A percentile compares a stretch with the other conserved stretches of the same genome.
Conservation (phyloP, 1,140 invertebrate species). For the Pseudoatta argentina region DNA sequence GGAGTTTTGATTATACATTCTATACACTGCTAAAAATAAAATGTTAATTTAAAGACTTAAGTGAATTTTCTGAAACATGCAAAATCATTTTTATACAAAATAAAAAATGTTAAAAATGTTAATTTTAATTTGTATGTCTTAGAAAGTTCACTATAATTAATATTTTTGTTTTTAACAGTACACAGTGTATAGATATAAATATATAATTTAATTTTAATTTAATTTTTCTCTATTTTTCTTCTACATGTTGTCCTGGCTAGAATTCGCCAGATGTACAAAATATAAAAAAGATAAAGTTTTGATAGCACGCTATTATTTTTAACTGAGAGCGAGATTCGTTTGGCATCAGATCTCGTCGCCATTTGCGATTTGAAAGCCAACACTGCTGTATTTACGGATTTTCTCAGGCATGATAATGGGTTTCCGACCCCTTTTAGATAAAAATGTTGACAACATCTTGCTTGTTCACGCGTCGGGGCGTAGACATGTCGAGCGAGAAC, state of each 20-base stretch:
- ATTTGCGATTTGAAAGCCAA: constrained; percentile 38
- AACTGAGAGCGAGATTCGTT: neutral
- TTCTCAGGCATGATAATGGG: constrained; percentile 75
- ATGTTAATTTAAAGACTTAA: no score
- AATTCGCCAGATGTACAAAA: neutral
- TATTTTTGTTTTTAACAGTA: neutral
- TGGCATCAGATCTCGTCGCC: neutral
- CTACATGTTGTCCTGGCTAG: neutral
- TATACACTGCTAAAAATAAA: no score
- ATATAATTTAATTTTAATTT: neutral
- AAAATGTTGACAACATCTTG: constrained; percentile 61
- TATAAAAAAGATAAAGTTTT: neutral
- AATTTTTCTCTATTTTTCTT: neutral
- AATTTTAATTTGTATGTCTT: no score
- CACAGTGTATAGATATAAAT: neutral
- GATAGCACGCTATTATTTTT: neutral
- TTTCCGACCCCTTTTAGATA: constrained; percentile 75
- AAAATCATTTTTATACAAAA: no score
- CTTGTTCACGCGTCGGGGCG: constrained; percentile 18
- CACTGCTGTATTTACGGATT: constrained; percentile 67
- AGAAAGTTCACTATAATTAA: neutral
- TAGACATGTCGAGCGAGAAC: constrained; percentile 23
- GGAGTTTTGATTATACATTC: neutral
- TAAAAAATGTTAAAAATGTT: no score
- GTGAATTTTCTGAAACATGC: no score